These are phyloP conservation scores for Drosophila greeni DNA, from an alignment of 2,888 invertebrate genomes.

Conservation along the genomic window DNA sequence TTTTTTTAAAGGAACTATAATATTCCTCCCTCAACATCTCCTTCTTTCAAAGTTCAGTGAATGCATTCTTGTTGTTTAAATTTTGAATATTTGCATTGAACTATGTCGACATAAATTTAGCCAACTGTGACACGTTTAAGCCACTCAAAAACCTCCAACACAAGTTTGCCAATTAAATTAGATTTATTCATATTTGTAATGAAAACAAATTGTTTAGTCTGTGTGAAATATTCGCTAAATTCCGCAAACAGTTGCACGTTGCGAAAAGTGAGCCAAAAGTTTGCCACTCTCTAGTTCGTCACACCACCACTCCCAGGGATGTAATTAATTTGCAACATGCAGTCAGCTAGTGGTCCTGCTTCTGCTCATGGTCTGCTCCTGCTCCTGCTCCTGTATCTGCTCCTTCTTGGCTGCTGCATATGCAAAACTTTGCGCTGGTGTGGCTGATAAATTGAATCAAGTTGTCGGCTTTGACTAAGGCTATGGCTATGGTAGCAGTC, in stretches of 20 bases:
- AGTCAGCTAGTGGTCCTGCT: not conserved
- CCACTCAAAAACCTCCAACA: not conserved
- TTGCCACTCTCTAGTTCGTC: slow-evolving; percentile 7
- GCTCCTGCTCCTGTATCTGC: not conserved
- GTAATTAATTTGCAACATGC: slow-evolving; percentile 40
- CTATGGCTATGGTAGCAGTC: slow-evolving; percentile 16
- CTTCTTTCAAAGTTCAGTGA: not conserved
- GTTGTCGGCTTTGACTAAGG: slow-evolving; percentile 20
- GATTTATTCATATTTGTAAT: slow-evolving; percentile 23
- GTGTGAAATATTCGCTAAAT: slow-evolving; percentile 14
- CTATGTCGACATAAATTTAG: not conserved
- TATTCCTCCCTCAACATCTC: too few relatives aligned
- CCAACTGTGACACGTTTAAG: slow-evolving; percentile 8
- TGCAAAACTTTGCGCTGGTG: slow-evolving; percentile 29
- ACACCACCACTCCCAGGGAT: slow-evolving; percentile 22
- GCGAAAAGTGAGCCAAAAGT: slow-evolving; percentile 24
- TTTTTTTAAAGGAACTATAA: too few relatives aligned
- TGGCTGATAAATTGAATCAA: slow-evolving; percentile 51
- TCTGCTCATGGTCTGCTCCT: not conserved
- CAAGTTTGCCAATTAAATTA: slow-evolving; percentile 26
- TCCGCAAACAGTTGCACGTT: not conserved
- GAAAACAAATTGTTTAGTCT: slow-evolving; percentile 24
- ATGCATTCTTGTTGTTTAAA: not conserved
- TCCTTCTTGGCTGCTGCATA: slow-evolving; percentile 15
- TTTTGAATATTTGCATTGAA: not conserved